Conservation (phyloP, 2,888 invertebrate species). For the Heterodera filipjevi region DNA sequence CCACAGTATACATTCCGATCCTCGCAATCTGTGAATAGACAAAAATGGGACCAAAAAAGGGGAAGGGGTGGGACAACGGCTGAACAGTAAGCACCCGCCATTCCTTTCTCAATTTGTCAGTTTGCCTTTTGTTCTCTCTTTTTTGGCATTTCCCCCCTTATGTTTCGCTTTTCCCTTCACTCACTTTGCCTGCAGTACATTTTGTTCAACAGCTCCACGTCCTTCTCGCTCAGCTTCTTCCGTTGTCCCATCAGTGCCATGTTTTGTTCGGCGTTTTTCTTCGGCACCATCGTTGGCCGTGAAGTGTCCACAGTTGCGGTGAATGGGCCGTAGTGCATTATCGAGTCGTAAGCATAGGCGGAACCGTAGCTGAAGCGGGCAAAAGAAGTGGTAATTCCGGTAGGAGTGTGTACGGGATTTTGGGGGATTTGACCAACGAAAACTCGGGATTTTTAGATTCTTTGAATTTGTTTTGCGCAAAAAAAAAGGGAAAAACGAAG, state of each 20-base stretch:
- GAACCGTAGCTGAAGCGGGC: slow-evolving; percentile 51
- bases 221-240: slow-evolving; percentile 49
- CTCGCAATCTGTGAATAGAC: slow-evolving; percentile 37
- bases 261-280: slow-evolving; percentile 40
- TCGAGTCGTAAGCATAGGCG: slow-evolving; percentile 55
- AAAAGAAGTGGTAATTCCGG: background rate
- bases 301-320: slow-evolving; percentile 53
- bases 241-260: slow-evolving; percentile 56
- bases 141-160: too few species aligned
- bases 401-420: too few species aligned
- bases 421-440: too few species aligned
- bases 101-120: background rate
- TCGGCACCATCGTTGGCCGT: slow-evolving; percentile 59
- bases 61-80: background rate
- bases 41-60: slow-evolving; percentile 8
- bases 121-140: background rate
- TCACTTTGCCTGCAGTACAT: slow-evolving; percentile 56
- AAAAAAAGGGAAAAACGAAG: slow-evolving; percentile 45
- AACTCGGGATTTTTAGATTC: too few species aligned
- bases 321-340: slow-evolving; percentile 62
- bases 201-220: slow-evolving; percentile 53
- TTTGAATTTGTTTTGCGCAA: too few species aligned
- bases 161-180: background rate
- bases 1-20: slow-evolving; percentile 62
- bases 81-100: too few species aligned